A percentile compares a stretch with the other conserved stretches of the same genome.
phyloP scores from a whole-genome alignment of 2,888 invertebrate genomes.

The Diplolepis rosae region DNA sequence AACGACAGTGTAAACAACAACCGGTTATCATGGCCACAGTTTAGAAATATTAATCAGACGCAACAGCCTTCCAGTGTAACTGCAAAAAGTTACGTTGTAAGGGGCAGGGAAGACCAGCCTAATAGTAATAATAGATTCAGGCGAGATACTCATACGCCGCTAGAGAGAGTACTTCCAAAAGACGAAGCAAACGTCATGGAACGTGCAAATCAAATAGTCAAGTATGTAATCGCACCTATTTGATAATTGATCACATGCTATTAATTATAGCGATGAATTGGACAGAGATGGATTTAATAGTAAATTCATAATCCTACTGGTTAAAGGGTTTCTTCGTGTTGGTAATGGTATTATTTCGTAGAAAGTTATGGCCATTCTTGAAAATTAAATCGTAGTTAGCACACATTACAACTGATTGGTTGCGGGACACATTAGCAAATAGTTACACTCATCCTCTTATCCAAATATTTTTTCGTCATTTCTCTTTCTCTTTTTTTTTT shows the following conservation, averaged over 20 bases:
- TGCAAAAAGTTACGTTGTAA: conserved; percentile 62
- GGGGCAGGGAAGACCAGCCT: conserved; percentile 70
- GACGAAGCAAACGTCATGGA: conserved; percentile 88
- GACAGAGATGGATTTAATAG: conserved; percentile 14
- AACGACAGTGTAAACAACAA: conserved; percentile 76
- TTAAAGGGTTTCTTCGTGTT: conserved; percentile 13
- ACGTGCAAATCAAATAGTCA: conserved; percentile 90
- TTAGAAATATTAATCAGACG: conserved; percentile 73
- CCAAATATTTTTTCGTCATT: background rate
- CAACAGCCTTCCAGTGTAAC: conserved; percentile 64
- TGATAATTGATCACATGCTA: conserved; percentile 28
- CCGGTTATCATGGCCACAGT: conserved; percentile 78
- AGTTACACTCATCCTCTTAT: background rate
- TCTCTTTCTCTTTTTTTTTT: background rate
- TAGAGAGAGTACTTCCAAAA: conserved; percentile 80
- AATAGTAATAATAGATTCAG: conserved; percentile 72
- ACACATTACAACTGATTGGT: conserved; percentile 15
- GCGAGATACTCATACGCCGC: conserved; percentile 70
- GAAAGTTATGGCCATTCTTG: background rate
- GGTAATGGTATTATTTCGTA: conserved; percentile 20
- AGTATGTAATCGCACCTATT: conserved; percentile 78
- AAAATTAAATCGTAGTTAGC: conserved; percentile 1
- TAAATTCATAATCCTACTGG: background rate
- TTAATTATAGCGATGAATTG: background rate
- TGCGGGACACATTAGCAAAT: conserved; percentile 19